These are phyloP conservation scores for Pomacea maculata DNA, from an alignment of 1,140 invertebrate genomes.

Conservation along the genomic window DNA sequence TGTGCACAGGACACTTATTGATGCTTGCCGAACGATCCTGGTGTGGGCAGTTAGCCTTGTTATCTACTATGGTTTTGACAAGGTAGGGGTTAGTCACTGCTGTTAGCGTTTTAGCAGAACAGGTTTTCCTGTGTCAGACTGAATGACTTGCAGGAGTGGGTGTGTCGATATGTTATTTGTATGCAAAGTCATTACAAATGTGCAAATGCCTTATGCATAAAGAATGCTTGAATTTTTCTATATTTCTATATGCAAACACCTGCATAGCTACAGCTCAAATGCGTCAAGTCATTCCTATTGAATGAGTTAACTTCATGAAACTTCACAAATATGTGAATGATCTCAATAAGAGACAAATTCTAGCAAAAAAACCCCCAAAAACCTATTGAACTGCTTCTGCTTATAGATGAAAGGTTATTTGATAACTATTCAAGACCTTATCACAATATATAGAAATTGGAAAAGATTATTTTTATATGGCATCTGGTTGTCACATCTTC, in stretches of 20 bases:
- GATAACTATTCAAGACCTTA: too few relatives aligned
- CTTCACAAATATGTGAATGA: too few relatives aligned
- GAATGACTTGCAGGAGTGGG: background rate
- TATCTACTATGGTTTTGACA: slow-evolving; percentile 58
- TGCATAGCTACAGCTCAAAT: too few relatives aligned
- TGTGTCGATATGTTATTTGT: background rate
- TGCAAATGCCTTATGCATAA: background rate
- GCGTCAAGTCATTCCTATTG: too few relatives aligned
- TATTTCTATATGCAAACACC: background rate
- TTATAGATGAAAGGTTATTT: too few relatives aligned
- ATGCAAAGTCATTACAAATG: background rate
- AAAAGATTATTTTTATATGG: background rate
- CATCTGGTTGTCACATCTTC: slow-evolving; percentile 29
- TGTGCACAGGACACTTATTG: slow-evolving; percentile 61
- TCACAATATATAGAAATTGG: too few relatives aligned
- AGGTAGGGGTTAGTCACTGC: slow-evolving; percentile 40
- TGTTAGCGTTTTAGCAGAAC: background rate
- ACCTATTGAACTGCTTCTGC: too few relatives aligned
- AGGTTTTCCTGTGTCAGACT: background rate
- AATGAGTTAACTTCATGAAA: too few relatives aligned
- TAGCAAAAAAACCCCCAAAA: too few relatives aligned
- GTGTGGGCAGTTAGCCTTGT: slow-evolving; percentile 58
- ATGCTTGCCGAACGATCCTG: slow-evolving; percentile 61
- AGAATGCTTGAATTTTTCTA: too few relatives aligned
- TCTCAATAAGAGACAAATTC: too few relatives aligned